These are phyloP conservation scores for Drosophila paranaensis DNA, from an alignment of 2,888 invertebrate genomes.

Conservation along the genomic window DNA sequence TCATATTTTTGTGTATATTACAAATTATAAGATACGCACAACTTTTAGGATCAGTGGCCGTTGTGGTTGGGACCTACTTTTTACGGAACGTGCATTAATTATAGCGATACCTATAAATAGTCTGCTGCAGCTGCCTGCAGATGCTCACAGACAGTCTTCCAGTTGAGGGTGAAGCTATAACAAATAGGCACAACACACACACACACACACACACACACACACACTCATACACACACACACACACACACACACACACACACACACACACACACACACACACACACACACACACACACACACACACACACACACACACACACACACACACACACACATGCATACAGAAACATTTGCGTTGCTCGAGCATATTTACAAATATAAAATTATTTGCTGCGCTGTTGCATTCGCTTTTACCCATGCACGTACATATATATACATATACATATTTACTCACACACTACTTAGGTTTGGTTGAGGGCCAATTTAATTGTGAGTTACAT, in stretches of 20 bases:
- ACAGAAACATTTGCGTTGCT: background rate
- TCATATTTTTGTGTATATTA: background rate
- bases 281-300: conserved; percentile 1
- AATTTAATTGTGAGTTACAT: conserved; percentile 57
- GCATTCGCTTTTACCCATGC: conserved; percentile 31
- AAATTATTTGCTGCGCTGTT: conserved; percentile 31
- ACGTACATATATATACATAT: too few species aligned
- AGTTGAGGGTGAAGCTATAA: conserved; percentile 53
- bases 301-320: background rate
- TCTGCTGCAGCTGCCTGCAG: conserved; percentile 52
- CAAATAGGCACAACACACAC: conserved; percentile 11
- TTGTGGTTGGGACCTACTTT: conserved; percentile 14
- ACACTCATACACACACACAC: too few species aligned
- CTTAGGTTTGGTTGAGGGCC: conserved; percentile 27
- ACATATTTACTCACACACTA: conserved; percentile 43
- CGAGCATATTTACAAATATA: conserved; percentile 20
- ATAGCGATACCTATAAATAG: conserved; percentile 62
- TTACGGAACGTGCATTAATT: conserved; percentile 34
- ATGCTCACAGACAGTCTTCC: conserved; percentile 48
- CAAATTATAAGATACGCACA: background rate
- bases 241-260: conserved; percentile 1
- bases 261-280: conserved; percentile 1
- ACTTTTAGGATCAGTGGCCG: conserved; percentile 2
- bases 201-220: conserved; percentile 11
- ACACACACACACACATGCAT: conserved; percentile 1